Evolutionary conservation across 35 echinoderm and acorn worm genomes (phyloP), one percentile per base, ranked within the genome.

Genomic region (Acanthaster planci): DNA sequence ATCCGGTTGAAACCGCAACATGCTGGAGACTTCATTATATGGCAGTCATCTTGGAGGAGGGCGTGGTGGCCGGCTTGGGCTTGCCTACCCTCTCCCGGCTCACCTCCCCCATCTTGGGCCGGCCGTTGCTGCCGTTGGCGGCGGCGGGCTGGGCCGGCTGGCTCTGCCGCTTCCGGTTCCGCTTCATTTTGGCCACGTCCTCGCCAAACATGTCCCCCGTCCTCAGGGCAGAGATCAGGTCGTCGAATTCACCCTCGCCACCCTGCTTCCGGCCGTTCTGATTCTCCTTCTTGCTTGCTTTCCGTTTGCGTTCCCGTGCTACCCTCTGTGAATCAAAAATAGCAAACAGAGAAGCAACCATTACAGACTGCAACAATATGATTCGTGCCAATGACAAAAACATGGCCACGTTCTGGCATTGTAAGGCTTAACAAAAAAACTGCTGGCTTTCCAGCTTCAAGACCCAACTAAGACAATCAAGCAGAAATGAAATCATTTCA

Each of bases 121-220:
- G 79, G 23, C 77, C 54, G 52, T 91, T 82, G n/a, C n/a, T n/a
- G 22, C 86, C 93, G 16, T 78, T 86, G 32, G 60, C 52, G 40
- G 81, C 56, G 47, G 88, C 89, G 23, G 86, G 42, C 32, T 90
- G 88, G 19, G 79, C 76, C 55, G 58, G 40, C 26, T 82, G 86
- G 19, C 40, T 53, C 27, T 31, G 39, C 36, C 85, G 86, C 39
- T 89, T 82, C 12, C 84, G 64, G 39, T 92, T 92, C 54, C 84
- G 92, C 76, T 93, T 88, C 12, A 94, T 72, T 78, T 93, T 93
- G 37, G 87, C 84, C 92, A 94, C 89, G 78, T 94, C 96, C 21
- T 99, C 96, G 17, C 86, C 89, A 55, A 99, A 99, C 32, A 99
- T 88, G 78, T 99, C 96, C 53, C 96, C 96, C 5, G 93, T 99